These are phyloP conservation scores for Alentia gelatinosa DNA, from an alignment of 2,888 invertebrate genomes.

Conservation along the genomic window DNA sequence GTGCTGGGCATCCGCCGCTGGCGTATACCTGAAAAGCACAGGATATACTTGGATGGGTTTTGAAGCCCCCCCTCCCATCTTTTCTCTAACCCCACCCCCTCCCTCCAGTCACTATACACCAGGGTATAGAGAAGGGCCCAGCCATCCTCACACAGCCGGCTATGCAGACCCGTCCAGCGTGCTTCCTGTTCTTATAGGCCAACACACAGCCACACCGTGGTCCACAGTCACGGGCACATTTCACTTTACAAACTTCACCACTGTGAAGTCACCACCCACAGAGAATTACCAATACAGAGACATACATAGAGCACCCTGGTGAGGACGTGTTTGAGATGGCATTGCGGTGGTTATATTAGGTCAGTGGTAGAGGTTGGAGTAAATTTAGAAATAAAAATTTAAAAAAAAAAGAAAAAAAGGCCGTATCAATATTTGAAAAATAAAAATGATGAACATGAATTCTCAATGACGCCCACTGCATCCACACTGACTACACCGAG, in stretches of 20 bases:
- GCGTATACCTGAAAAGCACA: neutral
- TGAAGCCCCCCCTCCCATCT: neutral
- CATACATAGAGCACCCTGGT: too few species aligned
- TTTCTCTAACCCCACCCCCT: neutral
- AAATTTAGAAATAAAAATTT: too few species aligned
- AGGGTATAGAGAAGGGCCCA: neutral
- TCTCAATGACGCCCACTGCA: too few species aligned
- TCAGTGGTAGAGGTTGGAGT: too few species aligned
- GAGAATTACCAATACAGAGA: neutral
- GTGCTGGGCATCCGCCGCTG: too few species aligned
- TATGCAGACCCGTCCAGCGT: conserved; percentile 31
- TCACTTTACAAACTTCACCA: neutral
- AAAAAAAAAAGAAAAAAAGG: too few species aligned
- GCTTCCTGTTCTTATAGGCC: conserved; percentile 24
- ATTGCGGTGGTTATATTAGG: too few species aligned
- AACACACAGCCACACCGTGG: neutral
- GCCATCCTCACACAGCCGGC: conserved; percentile 9
- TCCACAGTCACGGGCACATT: neutral
- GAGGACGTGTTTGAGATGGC: too few species aligned
- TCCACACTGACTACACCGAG: too few species aligned
- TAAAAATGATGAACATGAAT: too few species aligned
- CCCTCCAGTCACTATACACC: neutral
- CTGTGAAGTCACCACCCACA: neutral
- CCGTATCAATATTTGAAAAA: too few species aligned
- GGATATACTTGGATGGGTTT: neutral